Conservation (phyloP, 1,140 invertebrate genomes). For the Pogonognathellus flavescens region DNA sequence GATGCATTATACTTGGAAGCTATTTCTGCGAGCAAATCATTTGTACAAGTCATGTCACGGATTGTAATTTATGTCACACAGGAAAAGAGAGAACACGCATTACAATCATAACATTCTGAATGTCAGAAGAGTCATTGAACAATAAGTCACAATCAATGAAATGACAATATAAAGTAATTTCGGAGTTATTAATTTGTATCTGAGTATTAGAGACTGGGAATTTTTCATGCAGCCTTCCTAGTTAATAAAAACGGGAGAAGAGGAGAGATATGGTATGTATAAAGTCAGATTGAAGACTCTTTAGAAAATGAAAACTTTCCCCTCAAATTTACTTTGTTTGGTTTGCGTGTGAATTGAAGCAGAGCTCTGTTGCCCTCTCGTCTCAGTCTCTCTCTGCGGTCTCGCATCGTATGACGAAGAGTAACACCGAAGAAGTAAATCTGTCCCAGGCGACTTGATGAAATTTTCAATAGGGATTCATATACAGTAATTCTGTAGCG, state of each 20-base stretch:
- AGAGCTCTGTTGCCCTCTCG: background rate
- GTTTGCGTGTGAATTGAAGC: conserved; percentile 31
- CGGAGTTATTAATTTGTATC: conserved; percentile 11
- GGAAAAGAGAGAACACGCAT: no score
- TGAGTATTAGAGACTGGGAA: background rate
- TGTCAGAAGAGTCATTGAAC: background rate
- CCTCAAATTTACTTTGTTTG: conserved; percentile 29
- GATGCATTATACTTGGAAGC: background rate
- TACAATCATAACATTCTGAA: no score
- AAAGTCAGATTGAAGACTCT: conserved; percentile 13
- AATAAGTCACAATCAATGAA: conserved; percentile 16
- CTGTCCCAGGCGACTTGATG: conserved; percentile 38
- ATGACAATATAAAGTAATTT: conserved; percentile 22
- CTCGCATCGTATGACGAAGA: conserved; percentile 15
- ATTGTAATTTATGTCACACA: background rate
- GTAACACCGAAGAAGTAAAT: conserved; percentile 35
- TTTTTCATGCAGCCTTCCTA: background rate
- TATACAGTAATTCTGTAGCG: background rate
- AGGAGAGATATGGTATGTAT: background rate
- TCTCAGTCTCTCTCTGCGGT: background rate
- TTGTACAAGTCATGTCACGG: background rate
- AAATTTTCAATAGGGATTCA: conserved; percentile 45
- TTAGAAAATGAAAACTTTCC: conserved; percentile 48
- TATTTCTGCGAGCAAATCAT: background rate
- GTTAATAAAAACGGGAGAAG: background rate